phyloP scores from a whole-genome alignment of 1,140 invertebrate species.

The Heterodera carotae region DNA sequence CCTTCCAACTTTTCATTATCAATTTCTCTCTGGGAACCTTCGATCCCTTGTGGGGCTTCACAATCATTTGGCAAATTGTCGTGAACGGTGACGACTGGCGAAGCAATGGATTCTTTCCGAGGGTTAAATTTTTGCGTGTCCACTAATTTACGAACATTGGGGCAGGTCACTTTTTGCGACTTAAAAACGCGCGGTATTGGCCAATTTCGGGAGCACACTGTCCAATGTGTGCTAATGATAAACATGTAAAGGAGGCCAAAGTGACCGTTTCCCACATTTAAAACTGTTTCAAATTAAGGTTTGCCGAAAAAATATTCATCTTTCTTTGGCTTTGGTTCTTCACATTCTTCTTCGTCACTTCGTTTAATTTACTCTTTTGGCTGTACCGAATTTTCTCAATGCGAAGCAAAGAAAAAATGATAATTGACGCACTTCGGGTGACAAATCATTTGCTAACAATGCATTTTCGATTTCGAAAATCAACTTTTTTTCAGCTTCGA shows the following conservation, averaged over 20 bases:
- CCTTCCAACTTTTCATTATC: slow-evolving; percentile 46
- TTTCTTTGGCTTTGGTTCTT: slow-evolving; percentile 56
- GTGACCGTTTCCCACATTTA: neutral
- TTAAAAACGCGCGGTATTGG: slow-evolving; percentile 51
- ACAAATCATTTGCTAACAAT: too few species aligned
- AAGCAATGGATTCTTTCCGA: slow-evolving; percentile 49
- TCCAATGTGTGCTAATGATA: slow-evolving; percentile 55
- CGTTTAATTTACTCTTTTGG: slow-evolving; percentile 47
- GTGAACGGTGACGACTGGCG: slow-evolving; percentile 45
- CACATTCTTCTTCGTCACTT: slow-evolving; percentile 30
- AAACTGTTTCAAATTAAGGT: slow-evolving; percentile 33
- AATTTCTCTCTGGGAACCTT: slow-evolving; percentile 47
- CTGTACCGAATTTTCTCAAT: slow-evolving; percentile 37
- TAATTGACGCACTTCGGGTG: slow-evolving; percentile 47
- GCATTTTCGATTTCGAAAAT: too few species aligned
- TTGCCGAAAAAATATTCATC: slow-evolving; percentile 54
- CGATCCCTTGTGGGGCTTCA: slow-evolving; percentile 44
- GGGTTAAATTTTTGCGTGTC: slow-evolving; percentile 29
- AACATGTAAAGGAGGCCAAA: slow-evolving; percentile 30
- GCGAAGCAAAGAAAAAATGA: slow-evolving; percentile 41
- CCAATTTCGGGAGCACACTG: slow-evolving; percentile 48
- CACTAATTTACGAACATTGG: neutral
- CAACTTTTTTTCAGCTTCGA: slow-evolving; percentile 35
- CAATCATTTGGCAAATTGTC: slow-evolving; percentile 39
- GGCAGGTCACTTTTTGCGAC: slow-evolving; percentile 54